Base-by-base conservation (phyloP, 1,140 invertebrate genomes). In the Andrena cerasifolii region DNA sequence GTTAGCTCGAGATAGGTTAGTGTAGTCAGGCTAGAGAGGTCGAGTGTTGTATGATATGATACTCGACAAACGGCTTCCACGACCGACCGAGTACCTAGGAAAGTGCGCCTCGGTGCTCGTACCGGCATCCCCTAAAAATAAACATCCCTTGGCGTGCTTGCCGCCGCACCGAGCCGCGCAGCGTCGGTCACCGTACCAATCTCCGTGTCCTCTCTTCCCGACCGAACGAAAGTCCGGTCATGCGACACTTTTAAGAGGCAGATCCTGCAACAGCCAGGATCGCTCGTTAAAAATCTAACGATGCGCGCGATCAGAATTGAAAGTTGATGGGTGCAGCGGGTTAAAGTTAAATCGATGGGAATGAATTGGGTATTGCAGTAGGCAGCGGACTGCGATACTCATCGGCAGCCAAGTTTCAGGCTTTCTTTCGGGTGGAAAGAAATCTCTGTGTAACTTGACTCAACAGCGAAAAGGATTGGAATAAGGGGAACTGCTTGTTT, bases 41-140 rank as follows among this genome's bases (percentile, higher is more conserved):
- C 85, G 85, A 89, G 87, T 88, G 86, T 86, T 84, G 83, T 79
- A 86, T 65, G 83, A 88, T 88, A 88, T 89, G 86, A 89, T 88
- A 88, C 87, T 88, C 71, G 83, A 86, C 85, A 86, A 84, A 82
- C 82, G 80, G 74, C 77, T 82, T 61, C 61, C 58, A 80, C 58
- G 80, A 84, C 65, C 81, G 72, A 88, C 78, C 58, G 82, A 81
- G 81, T 79, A 61, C 67, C 54, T 72, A 51, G 67, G 31, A 78
- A 84, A 86, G 82, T 74, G 73, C 53, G 59, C 31, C 36, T 49
- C 53, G 63, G 53, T 61, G 47, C 58, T 75, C 59, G 33, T 68
- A 47, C 47, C 33, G 67, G 54, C 47, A 49, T 68, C 58, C 53
- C 67, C 75, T 81, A 71, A 89, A 87, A 87, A 86, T 89, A 85